Conservation (phyloP, 2,797 vertebrate genomes). For the Fundulus diaphanus region DNA sequence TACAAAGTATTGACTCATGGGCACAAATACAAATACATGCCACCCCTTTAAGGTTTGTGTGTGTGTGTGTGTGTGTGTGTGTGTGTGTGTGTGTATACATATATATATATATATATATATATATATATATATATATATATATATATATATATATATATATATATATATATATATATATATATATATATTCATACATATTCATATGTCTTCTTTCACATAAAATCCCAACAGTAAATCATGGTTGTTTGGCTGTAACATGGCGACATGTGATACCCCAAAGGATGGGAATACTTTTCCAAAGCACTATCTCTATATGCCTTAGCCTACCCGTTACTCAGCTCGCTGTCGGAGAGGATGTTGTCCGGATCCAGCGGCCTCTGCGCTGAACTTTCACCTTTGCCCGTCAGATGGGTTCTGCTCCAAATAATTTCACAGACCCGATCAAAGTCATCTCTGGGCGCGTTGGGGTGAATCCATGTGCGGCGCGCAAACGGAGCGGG, state of each 20-base stretch:
- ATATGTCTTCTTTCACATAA: too few species aligned
- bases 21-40: too few species aligned
- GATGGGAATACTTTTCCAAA: background rate
- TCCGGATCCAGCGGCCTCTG: background rate
- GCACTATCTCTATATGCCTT: background rate
- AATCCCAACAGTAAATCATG: too few species aligned
- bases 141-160: too few species aligned
- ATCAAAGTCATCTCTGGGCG: conserved; percentile 80
- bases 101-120: too few species aligned
- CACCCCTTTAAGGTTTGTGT: too few species aligned
- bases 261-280: background rate
- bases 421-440: conserved; percentile 81
- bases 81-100: too few species aligned
- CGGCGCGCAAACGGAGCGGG: conserved; percentile 82
- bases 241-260: background rate
- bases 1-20: too few species aligned
- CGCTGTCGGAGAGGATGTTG: background rate
- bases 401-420: conserved; percentile 58
- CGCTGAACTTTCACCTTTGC: background rate
- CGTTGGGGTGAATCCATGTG: conserved; percentile 82
- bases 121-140: too few species aligned
- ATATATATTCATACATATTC: too few species aligned
- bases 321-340: conserved; percentile 21
- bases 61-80: too few species aligned
- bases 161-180: too few species aligned